Percentiles rank a stretch among this genome's conserved stretches.
Evolutionary conservation across 2,113 vertebrate genomes (phyloP).

Genomic region (Miniopterus natalensis): DNA sequence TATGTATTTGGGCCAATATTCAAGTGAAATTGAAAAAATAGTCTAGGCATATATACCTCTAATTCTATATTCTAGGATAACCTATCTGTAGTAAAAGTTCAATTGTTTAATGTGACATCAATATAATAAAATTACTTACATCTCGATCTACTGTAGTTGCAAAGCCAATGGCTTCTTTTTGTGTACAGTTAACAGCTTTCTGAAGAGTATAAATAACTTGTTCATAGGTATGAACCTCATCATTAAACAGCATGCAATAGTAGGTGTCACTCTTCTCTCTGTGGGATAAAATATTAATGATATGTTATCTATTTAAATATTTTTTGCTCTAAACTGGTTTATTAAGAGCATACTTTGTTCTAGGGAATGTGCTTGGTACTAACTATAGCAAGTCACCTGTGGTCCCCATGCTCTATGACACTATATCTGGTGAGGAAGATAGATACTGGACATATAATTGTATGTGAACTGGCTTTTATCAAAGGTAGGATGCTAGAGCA

Average conservation of each 20-base stretch:
- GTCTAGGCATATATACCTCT: neutral
- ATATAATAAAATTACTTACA: conserved; percentile 89
- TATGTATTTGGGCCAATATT: conserved; percentile 12
- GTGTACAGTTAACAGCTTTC: conserved; percentile 98
- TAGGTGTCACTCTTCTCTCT: conserved; percentile 95
- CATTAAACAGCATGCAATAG: conserved; percentile 99
- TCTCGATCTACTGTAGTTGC: conserved; percentile 98
- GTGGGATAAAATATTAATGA: conserved; percentile 68
- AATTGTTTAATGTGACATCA: neutral
- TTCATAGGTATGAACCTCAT: conserved; percentile 99
- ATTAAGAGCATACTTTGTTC: neutral
- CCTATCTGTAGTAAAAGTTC: neutral
- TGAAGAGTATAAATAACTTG: conserved; percentile 99
- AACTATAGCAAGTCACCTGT: neutral
- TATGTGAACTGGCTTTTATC: neutral
- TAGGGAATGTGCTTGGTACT: neutral
- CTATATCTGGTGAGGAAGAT: neutral
- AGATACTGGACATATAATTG: neutral
- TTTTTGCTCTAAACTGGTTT: conserved; percentile 36
- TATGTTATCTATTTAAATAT: conserved; percentile 28
- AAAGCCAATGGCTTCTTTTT: conserved; percentile 98
- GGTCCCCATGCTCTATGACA: neutral
- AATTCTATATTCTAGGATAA: conserved; percentile 39
- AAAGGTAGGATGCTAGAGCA: neutral
- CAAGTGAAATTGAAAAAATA: neutral